phyloP scores from a whole-genome alignment of 2,888 invertebrate genomes.

The Tridacna gigas region DNA sequence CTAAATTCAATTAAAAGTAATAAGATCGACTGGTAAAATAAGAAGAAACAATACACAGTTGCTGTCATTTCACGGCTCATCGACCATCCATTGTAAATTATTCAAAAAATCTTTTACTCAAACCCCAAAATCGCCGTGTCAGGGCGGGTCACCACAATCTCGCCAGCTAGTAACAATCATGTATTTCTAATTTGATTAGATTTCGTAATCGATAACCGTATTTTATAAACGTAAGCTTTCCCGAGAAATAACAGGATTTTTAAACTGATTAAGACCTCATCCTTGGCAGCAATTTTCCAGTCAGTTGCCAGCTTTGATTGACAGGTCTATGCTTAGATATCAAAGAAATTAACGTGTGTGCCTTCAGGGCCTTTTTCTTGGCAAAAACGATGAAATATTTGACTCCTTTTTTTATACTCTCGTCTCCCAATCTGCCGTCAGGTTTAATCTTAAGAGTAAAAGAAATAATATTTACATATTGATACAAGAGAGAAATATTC shows the following conservation, averaged over 20 bases:
- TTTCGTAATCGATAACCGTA: constrained; percentile 4
- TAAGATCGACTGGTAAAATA: neutral
- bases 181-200: constrained; percentile 20
- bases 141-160: constrained; percentile 22
- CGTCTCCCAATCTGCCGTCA: constrained; percentile 15
- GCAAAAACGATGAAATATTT: neutral
- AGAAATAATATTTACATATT: constrained; percentile 58
- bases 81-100: neutral
- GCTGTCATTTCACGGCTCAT: constrained; percentile 41
- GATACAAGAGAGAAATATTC: constrained; percentile 25
- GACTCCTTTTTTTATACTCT: constrained; percentile 4
- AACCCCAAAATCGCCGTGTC: constrained; percentile 23
- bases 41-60: constrained; percentile 19
- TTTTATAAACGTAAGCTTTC: neutral
- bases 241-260: neutral
- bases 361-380: neutral
- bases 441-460: constrained; percentile 25
- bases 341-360: neutral
- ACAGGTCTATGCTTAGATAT: neutral
- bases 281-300: neutral
- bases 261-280: neutral
- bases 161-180: constrained; percentile 3
- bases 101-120: constrained; percentile 8
- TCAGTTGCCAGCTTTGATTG: constrained; percentile 12
- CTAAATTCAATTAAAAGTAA: too few relatives aligned